Evolutionary conservation across 2,888 invertebrate species (phyloP).

Genomic region (Melangyna quadrimaculata): DNA sequence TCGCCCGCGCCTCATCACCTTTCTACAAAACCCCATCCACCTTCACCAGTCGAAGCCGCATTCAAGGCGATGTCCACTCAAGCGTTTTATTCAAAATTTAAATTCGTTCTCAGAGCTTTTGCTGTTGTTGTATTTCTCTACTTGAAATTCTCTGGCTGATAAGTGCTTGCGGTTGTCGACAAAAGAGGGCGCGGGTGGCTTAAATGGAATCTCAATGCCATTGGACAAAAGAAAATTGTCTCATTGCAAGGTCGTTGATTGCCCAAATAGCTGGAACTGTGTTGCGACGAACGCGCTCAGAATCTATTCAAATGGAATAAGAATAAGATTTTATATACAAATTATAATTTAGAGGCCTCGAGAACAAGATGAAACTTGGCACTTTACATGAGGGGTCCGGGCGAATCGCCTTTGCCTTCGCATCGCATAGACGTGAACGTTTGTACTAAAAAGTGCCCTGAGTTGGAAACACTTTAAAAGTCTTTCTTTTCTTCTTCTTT

Average conservation of each 20-base stretch:
- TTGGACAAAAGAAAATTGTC: conserved; percentile 56
- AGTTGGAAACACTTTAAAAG: too few species aligned
- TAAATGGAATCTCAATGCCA: conserved; percentile 21
- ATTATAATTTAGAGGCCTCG: conserved; percentile 1
- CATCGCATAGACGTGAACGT: too few species aligned
- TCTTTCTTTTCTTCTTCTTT: not conserved
- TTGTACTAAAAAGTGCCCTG: too few species aligned
- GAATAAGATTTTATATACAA: conserved; percentile 43
- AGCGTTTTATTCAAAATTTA: conserved; percentile 68
- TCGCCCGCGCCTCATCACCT: too few species aligned
- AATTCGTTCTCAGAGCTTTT: conserved; percentile 57
- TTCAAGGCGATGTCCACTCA: conserved; percentile 60
- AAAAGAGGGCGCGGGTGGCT: not conserved
- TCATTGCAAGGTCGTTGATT: conserved; percentile 71
- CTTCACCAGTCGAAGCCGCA: not conserved
- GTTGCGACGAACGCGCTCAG: conserved; percentile 27
- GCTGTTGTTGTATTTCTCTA: not conserved
- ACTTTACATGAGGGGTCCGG: too few species aligned
- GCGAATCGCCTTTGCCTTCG: too few species aligned
- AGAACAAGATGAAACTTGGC: not conserved
- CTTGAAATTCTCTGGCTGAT: conserved; percentile 15
- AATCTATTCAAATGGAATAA: conserved; percentile 65
- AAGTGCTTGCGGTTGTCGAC: conserved; percentile 27
- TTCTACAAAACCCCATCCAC: not conserved
- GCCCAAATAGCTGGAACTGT: conserved; percentile 68